These are phyloP conservation scores for Bungarus multicinctus DNA, from an alignment of 2,113 vertebrate species.

Conservation along the genomic window DNA sequence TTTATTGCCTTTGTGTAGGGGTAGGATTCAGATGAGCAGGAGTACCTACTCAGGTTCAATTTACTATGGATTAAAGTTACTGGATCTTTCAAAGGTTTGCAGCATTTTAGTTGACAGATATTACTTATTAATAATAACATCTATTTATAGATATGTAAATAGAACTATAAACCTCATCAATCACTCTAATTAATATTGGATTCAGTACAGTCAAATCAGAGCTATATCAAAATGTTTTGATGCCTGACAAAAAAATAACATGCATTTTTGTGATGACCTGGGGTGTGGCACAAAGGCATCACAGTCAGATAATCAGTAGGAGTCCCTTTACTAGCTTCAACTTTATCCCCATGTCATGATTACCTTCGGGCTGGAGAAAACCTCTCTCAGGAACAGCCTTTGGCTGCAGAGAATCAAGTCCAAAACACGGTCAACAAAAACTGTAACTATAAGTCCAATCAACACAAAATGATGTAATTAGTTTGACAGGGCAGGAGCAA, in stretches of 20 bases:
- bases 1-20: not conserved
- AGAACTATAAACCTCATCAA: not conserved
- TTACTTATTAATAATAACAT: not conserved
- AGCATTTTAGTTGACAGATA: not conserved
- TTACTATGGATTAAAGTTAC: not conserved
- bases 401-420: too few species aligned
- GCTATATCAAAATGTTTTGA: not conserved
- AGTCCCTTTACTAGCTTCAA: too few species aligned
- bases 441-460: too few species aligned
- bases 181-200: not conserved
- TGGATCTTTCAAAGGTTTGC: not conserved
- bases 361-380: too few species aligned
- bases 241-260: not conserved
- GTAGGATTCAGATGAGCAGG: not conserved
- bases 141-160: not conserved
- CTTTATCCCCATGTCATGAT: too few species aligned
- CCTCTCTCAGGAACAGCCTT: too few species aligned
- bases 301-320: too few species aligned
- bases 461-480: too few species aligned
- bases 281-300: too few species aligned
- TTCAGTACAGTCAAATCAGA: not conserved
- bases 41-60: not conserved
- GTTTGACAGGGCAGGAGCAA: too few species aligned
- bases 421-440: too few species aligned
- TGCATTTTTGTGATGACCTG: not conserved